Evolutionary conservation across 35 echinoderm and acorn worm species (phyloP).

Genomic region (Chiridota heheva): DNA sequence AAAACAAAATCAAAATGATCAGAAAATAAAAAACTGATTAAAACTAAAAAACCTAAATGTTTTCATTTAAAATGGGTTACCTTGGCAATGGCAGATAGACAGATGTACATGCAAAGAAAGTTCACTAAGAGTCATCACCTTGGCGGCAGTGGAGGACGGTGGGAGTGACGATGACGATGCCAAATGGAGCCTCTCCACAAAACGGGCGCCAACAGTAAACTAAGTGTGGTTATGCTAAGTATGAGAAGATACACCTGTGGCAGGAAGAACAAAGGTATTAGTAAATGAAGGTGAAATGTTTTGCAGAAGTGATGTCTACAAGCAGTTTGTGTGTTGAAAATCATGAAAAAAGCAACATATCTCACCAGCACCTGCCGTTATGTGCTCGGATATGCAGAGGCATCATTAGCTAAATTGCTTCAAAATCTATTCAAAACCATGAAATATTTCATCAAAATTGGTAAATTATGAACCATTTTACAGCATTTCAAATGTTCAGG

Average conservation of each 20-base stretch:
- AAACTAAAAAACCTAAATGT: too few relatives aligned
- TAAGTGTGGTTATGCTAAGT: slow-evolving; percentile 92
- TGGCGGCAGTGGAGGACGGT: too few relatives aligned
- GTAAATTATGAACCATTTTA: too few relatives aligned
- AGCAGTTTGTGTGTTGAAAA: neutral
- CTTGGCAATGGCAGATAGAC: too few relatives aligned
- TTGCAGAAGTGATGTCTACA: neutral
- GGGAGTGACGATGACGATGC: slow-evolving; percentile 40
- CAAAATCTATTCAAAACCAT: neutral
- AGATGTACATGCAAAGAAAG: too few relatives aligned
- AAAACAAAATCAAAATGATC: too few relatives aligned
- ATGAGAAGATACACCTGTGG: slow-evolving; percentile 88
- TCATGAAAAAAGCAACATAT: neutral
- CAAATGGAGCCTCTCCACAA: slow-evolving; percentile 84
- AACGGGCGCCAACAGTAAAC: slow-evolving; percentile 81
- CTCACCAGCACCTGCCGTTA: neutral
- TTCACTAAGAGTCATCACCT: too few relatives aligned
- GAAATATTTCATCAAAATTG: too few relatives aligned
- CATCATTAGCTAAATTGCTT: neutral
- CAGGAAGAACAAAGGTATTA: slow-evolving; percentile 7
- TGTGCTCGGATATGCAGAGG: neutral
- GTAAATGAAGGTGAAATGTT: neutral
- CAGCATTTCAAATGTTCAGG: too few relatives aligned
- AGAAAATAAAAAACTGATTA: too few relatives aligned
- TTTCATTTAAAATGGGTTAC: too few relatives aligned